A percentile compares a stretch with the other conserved stretches of the same genome.
These are phyloP conservation scores for Lymantria dispar DNA, from an alignment of 2,888 invertebrate genomes.

Conservation along the genomic window DNA sequence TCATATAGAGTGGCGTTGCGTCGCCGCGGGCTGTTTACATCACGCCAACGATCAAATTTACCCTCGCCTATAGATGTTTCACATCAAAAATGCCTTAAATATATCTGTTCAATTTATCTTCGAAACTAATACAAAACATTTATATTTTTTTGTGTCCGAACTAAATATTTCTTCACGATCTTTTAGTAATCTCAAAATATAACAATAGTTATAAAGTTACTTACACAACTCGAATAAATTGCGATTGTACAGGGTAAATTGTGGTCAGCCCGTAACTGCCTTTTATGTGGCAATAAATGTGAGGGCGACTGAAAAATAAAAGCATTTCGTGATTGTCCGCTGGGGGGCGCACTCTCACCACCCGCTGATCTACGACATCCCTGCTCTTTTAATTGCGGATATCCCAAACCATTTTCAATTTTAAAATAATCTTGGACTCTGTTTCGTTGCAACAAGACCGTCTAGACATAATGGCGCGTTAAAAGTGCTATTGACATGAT, in stretches of 20 bases:
- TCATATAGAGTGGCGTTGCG: too few relatives aligned
- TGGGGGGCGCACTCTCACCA: slow-evolving; percentile 37
- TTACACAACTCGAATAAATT: slow-evolving; percentile 21
- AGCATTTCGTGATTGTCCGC: slow-evolving; percentile 73
- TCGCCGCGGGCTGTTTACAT: too few relatives aligned
- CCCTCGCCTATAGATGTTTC: too few relatives aligned
- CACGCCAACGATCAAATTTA: too few relatives aligned
- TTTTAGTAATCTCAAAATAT: not conserved
- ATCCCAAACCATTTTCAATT: slow-evolving; percentile 32
- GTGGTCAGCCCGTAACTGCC: slow-evolving; percentile 49
- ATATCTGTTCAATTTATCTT: too few relatives aligned
- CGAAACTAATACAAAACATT: too few relatives aligned
- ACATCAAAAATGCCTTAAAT: too few relatives aligned
- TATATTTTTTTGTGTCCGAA: too few relatives aligned
- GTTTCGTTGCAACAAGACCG: slow-evolving; percentile 15
- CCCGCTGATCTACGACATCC: slow-evolving; percentile 43
- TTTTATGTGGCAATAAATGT: slow-evolving; percentile 73
- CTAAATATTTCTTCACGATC: not conserved
- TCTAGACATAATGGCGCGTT: slow-evolving; percentile 8
- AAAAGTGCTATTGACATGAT: slow-evolving; percentile 34
- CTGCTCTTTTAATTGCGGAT: slow-evolving; percentile 52
- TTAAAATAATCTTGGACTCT: slow-evolving; percentile 14
- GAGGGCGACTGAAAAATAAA: slow-evolving; percentile 67
- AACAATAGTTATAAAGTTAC: not conserved
- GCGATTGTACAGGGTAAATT: slow-evolving; percentile 36